Conservation (phyloP, 1,140 invertebrate genomes). For the Lepidurus couesii region DNA sequence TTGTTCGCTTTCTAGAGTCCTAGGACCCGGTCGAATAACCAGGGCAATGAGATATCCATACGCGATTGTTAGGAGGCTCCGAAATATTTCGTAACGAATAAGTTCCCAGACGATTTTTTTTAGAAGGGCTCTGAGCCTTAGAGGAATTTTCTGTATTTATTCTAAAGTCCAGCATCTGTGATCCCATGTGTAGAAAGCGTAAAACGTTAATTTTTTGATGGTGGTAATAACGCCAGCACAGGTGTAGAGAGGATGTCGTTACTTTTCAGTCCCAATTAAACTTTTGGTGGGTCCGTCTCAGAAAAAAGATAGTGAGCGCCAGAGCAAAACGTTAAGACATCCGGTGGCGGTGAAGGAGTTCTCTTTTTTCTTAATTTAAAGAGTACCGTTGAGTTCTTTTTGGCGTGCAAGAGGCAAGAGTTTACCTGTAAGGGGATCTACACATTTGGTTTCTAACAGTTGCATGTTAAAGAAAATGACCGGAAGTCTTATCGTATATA, state of each 20-base stretch:
- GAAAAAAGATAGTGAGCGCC: background rate
- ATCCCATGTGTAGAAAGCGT: constrained; percentile 3
- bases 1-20: background rate
- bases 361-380: background rate
- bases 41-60: background rate
- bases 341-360: background rate
- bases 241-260: constrained; percentile 16
- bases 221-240: background rate
- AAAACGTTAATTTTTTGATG: background rate
- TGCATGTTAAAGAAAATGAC: constrained; percentile 9
- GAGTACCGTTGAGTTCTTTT: background rate
- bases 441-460: background rate
- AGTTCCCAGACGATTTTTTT: background rate
- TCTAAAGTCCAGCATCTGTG: background rate
- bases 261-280: constrained; percentile 19
- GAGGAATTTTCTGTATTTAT: too few species aligned
- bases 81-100: background rate
- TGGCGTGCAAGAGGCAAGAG: background rate
- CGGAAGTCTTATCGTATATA: background rate
- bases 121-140: background rate
- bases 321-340: background rate
- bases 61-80: background rate
- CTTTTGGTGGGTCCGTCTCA: background rate
- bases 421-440: background rate
- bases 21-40: background rate